Evolutionary conservation across 2,888 invertebrate species (phyloP).

Genomic region (Busseola fusca): DNA sequence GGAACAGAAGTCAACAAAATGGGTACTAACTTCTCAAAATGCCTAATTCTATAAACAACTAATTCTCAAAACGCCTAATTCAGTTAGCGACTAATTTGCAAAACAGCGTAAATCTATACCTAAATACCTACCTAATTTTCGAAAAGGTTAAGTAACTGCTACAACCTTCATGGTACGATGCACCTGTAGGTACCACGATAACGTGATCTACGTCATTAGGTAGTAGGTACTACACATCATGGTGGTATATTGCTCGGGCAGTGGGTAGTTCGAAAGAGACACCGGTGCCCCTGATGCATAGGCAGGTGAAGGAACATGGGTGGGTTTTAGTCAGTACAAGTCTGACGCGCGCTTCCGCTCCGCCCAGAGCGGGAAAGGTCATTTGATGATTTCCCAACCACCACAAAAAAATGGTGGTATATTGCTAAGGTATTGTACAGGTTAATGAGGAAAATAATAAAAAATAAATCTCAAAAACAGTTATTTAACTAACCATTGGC

Average conservation of each 20-base stretch:
- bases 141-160: not conserved
- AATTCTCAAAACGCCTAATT: not conserved
- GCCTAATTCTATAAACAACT: not conserved
- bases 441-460: no score
- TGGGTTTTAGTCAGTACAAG: no score
- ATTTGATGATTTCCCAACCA: no score
- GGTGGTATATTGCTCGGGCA: constrained; percentile 1
- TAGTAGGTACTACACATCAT: not conserved
- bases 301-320: no score
- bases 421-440: no score
- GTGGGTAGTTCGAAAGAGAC: no score
- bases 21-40: no score
- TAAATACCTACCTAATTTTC: not conserved
- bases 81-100: not conserved
- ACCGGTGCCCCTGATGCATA: no score
- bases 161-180: constrained; percentile 57
- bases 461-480: not conserved
- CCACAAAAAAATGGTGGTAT: no score
- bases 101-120: not conserved
- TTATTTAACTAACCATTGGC: not conserved
- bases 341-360: no score
- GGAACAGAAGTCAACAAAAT: not conserved
- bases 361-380: no score
- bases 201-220: constrained; percentile 25
- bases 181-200: constrained; percentile 25